Base-by-base conservation (phyloP, 2,888 invertebrate genomes). In the Amphipoea oculea region DNA sequence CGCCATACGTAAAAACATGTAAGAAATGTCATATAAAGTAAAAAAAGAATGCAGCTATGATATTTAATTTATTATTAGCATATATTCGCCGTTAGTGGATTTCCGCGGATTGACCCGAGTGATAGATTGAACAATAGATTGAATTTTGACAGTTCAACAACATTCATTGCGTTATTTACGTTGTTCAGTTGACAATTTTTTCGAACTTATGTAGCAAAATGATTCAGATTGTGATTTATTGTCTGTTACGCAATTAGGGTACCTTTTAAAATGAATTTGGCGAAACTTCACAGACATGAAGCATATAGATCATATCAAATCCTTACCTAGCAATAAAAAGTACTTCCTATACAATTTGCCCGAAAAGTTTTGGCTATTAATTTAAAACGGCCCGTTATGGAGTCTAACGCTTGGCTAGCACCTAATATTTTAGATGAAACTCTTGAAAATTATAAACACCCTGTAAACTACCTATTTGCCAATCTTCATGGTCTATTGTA, bases 401-500 rank as follows among this genome's bases (percentile, higher is more conserved):
- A 51, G 40, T 45, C 9, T 23, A 45, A 68, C 6, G 17, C 5
- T 23, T 73, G 36, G n/a, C 17, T 48, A 12, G 11, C 36, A 29
- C 42, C n/a, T 42, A 51, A 23, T 42, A 36, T 5, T 23, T 51
- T 45, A 45, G 29, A 51, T n/a, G 12, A 76, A 65, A 51, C 14
- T 75, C 20, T 62, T 57, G 17, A 45, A 23, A 40, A 42, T 11
- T 45, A 54, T 42, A 17, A 51, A n/a, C 42, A 62, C 6, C 36
- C n/a, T 51, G 5, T 67, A 54, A 63, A 51, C 57, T 36, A 48
- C 36, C 63, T 80, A 73, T 73, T 77, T 71, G 20, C 14, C 36
- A 81, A 67, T 57, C 40, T 71, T 42, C 23, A 63, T 72, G 48
- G 36, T 72, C 36, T 51, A 62, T 57, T 74, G 66, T 71, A 71